These are phyloP conservation scores for Amphimallon solstitiale DNA, from an alignment of 2,888 invertebrate genomes.

Conservation along the genomic window DNA sequence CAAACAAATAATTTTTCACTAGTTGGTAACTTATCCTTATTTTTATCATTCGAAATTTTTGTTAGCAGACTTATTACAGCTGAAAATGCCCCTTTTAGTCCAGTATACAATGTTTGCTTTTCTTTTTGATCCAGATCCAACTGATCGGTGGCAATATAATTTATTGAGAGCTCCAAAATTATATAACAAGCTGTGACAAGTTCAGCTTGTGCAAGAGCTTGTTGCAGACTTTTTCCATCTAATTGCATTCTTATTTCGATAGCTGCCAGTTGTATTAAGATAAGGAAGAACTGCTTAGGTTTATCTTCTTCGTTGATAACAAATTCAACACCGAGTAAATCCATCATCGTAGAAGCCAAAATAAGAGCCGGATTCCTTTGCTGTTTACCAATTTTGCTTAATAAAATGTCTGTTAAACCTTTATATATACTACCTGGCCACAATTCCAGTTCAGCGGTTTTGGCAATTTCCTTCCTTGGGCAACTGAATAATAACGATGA, in stretches of 20 bases:
- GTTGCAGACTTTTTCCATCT: slow-evolving; percentile 85
- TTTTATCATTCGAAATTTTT: slow-evolving; percentile 79
- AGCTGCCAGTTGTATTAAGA: slow-evolving; percentile 86
- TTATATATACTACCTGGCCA: slow-evolving; percentile 87
- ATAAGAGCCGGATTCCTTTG: slow-evolving; percentile 91
- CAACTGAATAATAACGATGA: slow-evolving; percentile 80
- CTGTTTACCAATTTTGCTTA: slow-evolving; percentile 86
- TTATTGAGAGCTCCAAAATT: slow-evolving; percentile 81
- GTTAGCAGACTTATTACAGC: slow-evolving; percentile 80
- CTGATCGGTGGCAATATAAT: slow-evolving; percentile 82
- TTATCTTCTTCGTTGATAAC: slow-evolving; percentile 82
- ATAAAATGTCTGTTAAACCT: slow-evolving; percentile 84
- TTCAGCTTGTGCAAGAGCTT: slow-evolving; percentile 79
- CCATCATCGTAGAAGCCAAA: slow-evolving; percentile 82
- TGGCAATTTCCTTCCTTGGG: slow-evolving; percentile 72
- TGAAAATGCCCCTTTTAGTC: slow-evolving; percentile 88
- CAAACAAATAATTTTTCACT: slow-evolving; percentile 83
- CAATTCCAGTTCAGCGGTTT: slow-evolving; percentile 75
- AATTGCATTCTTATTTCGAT: slow-evolving; percentile 95
- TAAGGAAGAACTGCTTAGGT: slow-evolving; percentile 81
- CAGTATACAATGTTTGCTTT: slow-evolving; percentile 89
- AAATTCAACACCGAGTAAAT: slow-evolving; percentile 87
- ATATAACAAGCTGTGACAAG: slow-evolving; percentile 85
- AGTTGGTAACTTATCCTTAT: slow-evolving; percentile 73
- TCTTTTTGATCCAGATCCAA: slow-evolving; percentile 89